Conservation (phyloP, 2,113 vertebrate species). For the Lepus europaeus region DNA sequence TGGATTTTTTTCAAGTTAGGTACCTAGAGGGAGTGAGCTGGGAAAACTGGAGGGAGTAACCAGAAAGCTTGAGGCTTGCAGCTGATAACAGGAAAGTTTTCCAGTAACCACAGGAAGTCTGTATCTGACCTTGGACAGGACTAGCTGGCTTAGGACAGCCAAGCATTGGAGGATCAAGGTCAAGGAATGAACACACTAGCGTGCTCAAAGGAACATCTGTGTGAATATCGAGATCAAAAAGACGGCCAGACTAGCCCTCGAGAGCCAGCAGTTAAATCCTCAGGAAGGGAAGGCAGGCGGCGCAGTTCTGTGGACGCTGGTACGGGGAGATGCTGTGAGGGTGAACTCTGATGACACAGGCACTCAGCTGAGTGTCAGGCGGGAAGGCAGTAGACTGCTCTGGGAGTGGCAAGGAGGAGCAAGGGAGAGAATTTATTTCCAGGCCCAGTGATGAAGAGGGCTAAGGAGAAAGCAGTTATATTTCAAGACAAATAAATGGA, state of each 20-base stretch:
- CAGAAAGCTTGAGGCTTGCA: conserved; percentile 17
- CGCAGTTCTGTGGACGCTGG: neutral
- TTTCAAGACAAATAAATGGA: conserved; percentile 34
- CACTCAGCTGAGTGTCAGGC: neutral
- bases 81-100: neutral
- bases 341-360: neutral
- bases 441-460: neutral
- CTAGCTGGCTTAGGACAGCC: neutral
- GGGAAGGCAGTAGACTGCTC: neutral
- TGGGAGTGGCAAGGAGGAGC: neutral
- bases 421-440: conserved; percentile 12
- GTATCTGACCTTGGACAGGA: neutral
- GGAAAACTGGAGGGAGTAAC: neutral
- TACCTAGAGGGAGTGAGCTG: neutral
- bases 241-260: neutral
- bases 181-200: neutral
- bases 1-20: neutral
- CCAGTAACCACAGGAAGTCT: neutral
- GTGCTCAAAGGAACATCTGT: neutral
- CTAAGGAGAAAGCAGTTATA: neutral
- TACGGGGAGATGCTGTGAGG: too few relatives aligned
- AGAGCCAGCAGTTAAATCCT: neutral
- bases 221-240: conserved; percentile 5
- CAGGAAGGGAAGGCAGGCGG: neutral
- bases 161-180: neutral